Conservation (phyloP, 2,888 invertebrate species). For the Oligia latruncula region DNA sequence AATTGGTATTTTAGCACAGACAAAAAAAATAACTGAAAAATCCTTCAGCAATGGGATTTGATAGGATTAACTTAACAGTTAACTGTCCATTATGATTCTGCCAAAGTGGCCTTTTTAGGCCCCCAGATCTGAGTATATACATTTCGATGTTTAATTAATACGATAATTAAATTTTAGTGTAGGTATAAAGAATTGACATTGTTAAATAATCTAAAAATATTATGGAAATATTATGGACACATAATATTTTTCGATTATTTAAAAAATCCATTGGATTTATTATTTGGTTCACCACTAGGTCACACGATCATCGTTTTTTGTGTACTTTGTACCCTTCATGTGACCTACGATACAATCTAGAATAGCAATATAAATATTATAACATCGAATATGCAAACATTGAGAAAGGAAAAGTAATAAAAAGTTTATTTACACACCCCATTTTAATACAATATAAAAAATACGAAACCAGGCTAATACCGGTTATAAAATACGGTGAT, state of each 20-base stretch:
- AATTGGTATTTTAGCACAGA: too few species aligned
- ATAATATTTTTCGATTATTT: not conserved
- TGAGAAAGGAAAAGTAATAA: constrained; percentile 26
- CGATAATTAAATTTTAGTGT: not conserved
- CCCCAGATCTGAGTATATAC: too few species aligned
- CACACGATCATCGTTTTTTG: not conserved
- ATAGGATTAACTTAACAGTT: too few species aligned
- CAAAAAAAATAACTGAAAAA: too few species aligned
- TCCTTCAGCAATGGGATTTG: too few species aligned
- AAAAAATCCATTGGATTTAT: not conserved
- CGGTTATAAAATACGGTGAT: constrained; percentile 20
- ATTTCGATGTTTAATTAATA: not conserved
- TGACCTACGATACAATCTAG: not conserved
- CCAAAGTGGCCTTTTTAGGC: too few species aligned
- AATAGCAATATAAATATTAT: constrained; percentile 12
- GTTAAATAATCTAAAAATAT: not conserved
- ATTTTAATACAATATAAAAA: constrained; percentile 15
- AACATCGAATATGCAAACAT: constrained; percentile 14
- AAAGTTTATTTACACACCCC: constrained; percentile 19
- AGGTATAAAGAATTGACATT: not conserved
- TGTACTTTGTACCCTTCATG: not conserved
- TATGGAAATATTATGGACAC: not conserved
- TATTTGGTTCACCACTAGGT: not conserved
- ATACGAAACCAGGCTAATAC: not conserved
- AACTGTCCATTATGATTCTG: too few species aligned